Evolutionary conservation across 2,888 invertebrate species (phyloP).

Genomic region (Rotaria socialis): DNA sequence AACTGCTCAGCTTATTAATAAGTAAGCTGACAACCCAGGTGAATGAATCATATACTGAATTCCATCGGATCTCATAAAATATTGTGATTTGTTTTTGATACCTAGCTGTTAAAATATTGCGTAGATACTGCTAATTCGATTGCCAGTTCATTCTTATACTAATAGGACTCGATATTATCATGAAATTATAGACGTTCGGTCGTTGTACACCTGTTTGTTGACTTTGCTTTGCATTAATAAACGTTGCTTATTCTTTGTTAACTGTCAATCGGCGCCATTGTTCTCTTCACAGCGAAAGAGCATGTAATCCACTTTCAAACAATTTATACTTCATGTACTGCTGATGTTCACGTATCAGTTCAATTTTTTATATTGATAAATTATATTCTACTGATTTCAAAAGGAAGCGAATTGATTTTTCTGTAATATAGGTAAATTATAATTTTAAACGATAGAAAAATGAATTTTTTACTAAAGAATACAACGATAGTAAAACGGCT

Average conservation of each 20-base stretch:
- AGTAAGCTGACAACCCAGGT: no score
- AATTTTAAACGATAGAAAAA: no score
- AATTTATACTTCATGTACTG: neutral
- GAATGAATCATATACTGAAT: no score
- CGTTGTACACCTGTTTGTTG: neutral
- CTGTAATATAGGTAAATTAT: neutral
- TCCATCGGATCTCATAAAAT: no score
- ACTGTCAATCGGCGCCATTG: neutral
- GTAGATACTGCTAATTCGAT: no score
- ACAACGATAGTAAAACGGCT: neutral
- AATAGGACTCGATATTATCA: no score
- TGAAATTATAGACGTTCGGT: no score
- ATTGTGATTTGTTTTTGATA: no score
- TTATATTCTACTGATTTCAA: neutral
- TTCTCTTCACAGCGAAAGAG: neutral
- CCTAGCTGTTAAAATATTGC: no score
- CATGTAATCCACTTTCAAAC: constrained; percentile 7
- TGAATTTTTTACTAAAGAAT: no score
- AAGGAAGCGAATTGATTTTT: neutral
- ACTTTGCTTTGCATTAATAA: neutral
- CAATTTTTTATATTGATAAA: neutral
- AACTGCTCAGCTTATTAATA: no score
- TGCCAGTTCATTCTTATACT: no score
- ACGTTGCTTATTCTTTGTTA: neutral
- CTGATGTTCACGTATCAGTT: neutral